Evolutionary conservation across 1,140 invertebrate genomes (phyloP).

Genomic region (Kradibia gibbosae): DNA sequence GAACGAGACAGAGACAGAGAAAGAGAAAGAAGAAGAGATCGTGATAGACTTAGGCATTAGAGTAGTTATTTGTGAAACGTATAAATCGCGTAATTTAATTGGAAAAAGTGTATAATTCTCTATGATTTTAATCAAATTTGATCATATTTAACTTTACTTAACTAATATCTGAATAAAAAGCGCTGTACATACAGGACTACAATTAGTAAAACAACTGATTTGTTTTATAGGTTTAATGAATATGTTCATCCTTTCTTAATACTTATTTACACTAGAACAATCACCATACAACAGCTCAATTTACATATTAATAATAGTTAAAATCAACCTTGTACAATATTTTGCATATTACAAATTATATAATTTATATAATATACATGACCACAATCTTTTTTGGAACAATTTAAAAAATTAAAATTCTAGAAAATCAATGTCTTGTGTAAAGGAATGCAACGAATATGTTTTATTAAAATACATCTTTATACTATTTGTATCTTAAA

Average conservation of each 20-base stretch:
- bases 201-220: constrained; percentile 2
- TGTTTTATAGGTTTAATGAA: constrained; percentile 37
- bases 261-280: constrained; percentile 45
- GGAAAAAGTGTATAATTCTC: neutral
- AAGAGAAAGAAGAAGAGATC: constrained; percentile 73
- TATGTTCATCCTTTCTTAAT: constrained; percentile 15
- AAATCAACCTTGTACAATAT: constrained; percentile 20
- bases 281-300: neutral
- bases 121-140: neutral
- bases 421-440: constrained; percentile 11
- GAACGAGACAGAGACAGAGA: constrained; percentile 66
- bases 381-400: constrained; percentile 20
- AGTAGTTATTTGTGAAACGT: constrained; percentile 38
- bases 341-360: constrained; percentile 45
- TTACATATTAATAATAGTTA: constrained; percentile 26
- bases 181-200: constrained; percentile 24
- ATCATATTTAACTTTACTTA: too few relatives aligned
- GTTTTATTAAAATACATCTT: constrained; percentile 13
- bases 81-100: constrained; percentile 18
- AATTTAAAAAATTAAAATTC: constrained; percentile 36
- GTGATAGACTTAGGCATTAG: constrained; percentile 65
- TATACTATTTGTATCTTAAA: constrained; percentile 32
- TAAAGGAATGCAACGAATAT: constrained; percentile 27
- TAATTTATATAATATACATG: constrained; percentile 30
- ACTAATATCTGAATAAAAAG: neutral